These are phyloP conservation scores for Tauraco hartlaubi DNA, from an alignment of 2,797 vertebrate genomes.

Conservation along the genomic window DNA sequence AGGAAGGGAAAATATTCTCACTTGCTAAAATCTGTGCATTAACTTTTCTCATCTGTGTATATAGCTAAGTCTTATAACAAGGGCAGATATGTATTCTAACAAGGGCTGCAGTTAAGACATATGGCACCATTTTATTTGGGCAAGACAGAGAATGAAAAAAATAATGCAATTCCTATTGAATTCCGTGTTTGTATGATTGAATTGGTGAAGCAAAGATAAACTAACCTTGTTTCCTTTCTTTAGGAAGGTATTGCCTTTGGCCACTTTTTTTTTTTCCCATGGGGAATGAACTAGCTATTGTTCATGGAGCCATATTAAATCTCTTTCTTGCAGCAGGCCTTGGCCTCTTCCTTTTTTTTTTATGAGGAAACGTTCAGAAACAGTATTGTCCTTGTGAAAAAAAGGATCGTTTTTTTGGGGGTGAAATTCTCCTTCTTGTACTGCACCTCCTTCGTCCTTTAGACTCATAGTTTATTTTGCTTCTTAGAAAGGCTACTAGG, in stretches of 20 bases:
- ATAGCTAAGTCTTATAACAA: background rate
- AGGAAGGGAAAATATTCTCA: background rate
- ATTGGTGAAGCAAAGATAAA: background rate
- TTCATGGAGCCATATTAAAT: background rate
- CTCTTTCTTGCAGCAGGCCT: background rate
- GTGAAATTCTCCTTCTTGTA: background rate
- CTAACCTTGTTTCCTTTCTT: background rate
- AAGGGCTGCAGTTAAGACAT: background rate
- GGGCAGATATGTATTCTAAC: background rate
- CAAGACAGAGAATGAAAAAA: background rate
- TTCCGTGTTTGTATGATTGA: background rate
- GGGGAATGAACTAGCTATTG: background rate
- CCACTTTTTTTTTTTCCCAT: background rate
- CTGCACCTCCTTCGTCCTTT: background rate
- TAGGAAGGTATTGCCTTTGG: background rate
- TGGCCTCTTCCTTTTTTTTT: background rate
- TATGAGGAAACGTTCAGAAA: background rate
- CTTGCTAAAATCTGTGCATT: background rate
- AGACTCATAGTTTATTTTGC: background rate
- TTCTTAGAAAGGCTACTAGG: background rate
- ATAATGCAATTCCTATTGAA: background rate
- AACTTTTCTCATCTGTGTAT: background rate
- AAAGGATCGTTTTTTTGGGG: rapidly evolving
- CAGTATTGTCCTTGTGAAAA: background rate
- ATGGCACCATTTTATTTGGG: background rate